Conservation (phyloP, 2,888 invertebrate species). For the Trissolcus brochymenae region DNA sequence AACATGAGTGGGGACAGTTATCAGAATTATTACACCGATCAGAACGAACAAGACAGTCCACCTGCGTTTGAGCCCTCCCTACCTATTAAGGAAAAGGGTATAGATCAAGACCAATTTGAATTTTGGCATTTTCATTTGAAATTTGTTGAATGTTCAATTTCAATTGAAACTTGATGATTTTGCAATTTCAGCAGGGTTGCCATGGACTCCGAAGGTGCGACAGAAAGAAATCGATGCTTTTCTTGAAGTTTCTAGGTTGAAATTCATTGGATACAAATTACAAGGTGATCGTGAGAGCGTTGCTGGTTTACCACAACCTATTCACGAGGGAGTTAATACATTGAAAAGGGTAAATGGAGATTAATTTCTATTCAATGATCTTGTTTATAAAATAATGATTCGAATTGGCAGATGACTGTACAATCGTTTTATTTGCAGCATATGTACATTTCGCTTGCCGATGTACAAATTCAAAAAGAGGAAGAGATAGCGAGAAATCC, state of each 20-base stretch:
- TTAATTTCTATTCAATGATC: no score
- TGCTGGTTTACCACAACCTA: slow-evolving; percentile 96
- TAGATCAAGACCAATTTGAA: neutral
- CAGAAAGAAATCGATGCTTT: slow-evolving; percentile 96
- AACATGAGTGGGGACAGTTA: slow-evolving; percentile 48
- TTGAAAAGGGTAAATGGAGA: slow-evolving; percentile 81
- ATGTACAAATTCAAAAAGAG: slow-evolving; percentile 93
- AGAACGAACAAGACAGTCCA: slow-evolving; percentile 71
- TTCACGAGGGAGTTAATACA: slow-evolving; percentile 96
- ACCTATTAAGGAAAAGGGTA: slow-evolving; percentile 71
- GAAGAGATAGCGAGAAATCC: slow-evolving; percentile 95
- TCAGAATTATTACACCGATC: slow-evolving; percentile 70
- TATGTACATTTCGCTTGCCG: slow-evolving; percentile 94
- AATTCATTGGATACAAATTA: slow-evolving; percentile 97
- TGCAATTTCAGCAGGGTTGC: slow-evolving; percentile 80
- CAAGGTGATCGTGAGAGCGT: slow-evolving; percentile 91
- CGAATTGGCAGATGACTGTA: no score
- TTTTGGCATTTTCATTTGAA: neutral
- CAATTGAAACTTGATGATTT: slow-evolving; percentile 1
- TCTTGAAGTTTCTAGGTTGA: slow-evolving; percentile 91
- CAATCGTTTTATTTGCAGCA: slow-evolving; percentile 79
- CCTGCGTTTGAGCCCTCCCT: slow-evolving; percentile 78
- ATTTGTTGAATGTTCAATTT: neutral
- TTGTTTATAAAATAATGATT: no score
- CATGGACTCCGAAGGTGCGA: slow-evolving; percentile 97